These are phyloP conservation scores for Catharus ustulatus DNA, from an alignment of 2,797 vertebrate species.

Conservation along the genomic window DNA sequence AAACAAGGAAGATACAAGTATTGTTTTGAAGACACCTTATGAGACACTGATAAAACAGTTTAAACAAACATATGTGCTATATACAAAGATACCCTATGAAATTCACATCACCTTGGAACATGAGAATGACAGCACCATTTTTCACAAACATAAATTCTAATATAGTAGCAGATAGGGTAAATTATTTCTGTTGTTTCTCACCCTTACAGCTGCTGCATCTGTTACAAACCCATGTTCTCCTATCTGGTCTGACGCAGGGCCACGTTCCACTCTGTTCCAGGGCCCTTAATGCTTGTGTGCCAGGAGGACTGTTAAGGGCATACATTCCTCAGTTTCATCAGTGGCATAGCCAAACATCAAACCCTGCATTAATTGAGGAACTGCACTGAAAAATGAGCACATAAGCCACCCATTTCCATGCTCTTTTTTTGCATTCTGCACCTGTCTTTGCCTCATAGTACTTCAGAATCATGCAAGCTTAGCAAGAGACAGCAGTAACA, in stretches of 20 bases:
- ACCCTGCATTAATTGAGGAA: slow-evolving; percentile 23
- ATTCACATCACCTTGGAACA: neutral
- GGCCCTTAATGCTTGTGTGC: slow-evolving; percentile 66
- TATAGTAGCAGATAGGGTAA: neutral
- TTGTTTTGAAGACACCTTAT: neutral
- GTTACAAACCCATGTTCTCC: slow-evolving; percentile 24
- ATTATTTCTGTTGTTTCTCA: neutral
- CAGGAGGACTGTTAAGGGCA: slow-evolving; percentile 79
- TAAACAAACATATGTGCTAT: neutral
- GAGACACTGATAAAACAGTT: neutral
- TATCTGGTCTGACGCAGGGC: slow-evolving; percentile 14
- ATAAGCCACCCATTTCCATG: neutral
- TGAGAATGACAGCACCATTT: neutral
- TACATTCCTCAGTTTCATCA: slow-evolving; percentile 83
- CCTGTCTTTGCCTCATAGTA: neutral
- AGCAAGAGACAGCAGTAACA: neutral
- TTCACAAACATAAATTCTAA: neutral
- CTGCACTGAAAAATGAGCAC: neutral
- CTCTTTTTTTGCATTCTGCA: neutral
- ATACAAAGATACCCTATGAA: neutral
- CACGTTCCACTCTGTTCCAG: neutral
- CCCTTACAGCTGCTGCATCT: neutral
- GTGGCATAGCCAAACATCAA: slow-evolving; percentile 85
- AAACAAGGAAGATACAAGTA: neutral
- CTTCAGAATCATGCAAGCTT: neutral